Base-by-base conservation (phyloP, 2,888 invertebrate species). In the Sisyra nigra region DNA sequence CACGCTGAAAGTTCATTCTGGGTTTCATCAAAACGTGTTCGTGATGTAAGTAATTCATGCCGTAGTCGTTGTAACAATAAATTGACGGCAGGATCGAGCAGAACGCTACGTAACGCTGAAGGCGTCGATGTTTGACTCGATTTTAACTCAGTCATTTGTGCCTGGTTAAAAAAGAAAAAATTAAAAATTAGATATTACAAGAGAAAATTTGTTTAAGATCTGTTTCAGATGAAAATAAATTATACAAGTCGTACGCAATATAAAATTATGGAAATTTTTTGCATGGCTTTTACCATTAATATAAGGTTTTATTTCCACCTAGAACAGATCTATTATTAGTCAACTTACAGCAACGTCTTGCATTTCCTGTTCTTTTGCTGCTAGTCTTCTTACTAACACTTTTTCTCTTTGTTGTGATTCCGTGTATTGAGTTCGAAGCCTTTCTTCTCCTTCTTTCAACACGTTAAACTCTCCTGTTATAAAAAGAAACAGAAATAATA, bases 1-100 rank as follows among this genome's bases (percentile, higher is more conserved):
- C 96, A 97, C 2, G 97, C 96, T 44, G 89, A 86, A 37, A 97
- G 70, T 69, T 97, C 97, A 65, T 91, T 93, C 64, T 96, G 96
- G 13, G 93, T 93, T 63, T 96, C 94, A 61, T 96, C 94, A 51
- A 94, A 70, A 59, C 87, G 84, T 42, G 88, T 83, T 61, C 88
- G 86, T 14, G 88, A 86, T 41, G 84, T 76, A 46, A 87, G 81
- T 48, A 96, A 67, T 63, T 97, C 96, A 60, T 85, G 82, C 54
- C 88, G 81, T 57, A 97, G 72, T 59, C 86, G 80, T 60, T 92
- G 82, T 55, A 96, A 81, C 48, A 96, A 73, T 52, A 93, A 75
- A 68, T 96, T 96, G 33, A 96, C 89, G 32, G 94, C 93, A 15
- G 96, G 96, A 65, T 97, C 97, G 52, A 96, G 67, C 4, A 96